Conservation (phyloP, 1,140 invertebrate genomes). For the Bombus superbus region DNA sequence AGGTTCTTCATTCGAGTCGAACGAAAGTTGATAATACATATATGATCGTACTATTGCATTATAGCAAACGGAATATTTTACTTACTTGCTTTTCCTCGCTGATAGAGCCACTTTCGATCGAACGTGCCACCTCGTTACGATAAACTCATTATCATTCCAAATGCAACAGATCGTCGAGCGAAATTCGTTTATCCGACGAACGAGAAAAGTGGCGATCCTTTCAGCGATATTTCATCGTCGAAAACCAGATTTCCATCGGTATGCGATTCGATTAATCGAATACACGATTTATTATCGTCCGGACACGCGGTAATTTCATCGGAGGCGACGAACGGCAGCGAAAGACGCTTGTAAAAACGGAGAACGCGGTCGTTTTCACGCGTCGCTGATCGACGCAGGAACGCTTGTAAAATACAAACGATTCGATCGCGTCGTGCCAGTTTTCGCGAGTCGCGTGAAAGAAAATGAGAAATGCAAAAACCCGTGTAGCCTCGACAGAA, state of each 20-base stretch:
- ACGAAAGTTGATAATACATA: not conserved
- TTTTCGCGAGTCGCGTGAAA: not conserved
- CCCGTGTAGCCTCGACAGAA: too few species aligned
- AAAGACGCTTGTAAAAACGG: not conserved
- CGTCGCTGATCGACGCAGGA: not conserved
- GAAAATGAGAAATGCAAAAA: too few species aligned
- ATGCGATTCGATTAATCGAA: not conserved
- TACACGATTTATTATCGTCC: not conserved
- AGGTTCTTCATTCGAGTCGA: not conserved
- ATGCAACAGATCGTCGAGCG: not conserved
- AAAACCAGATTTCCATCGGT: not conserved
- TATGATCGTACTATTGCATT: not conserved
- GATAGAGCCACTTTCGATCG: not conserved
- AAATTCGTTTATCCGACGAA: slow-evolving; percentile 2
- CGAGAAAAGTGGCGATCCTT: not conserved
- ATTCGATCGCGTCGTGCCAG: slow-evolving; percentile 1
- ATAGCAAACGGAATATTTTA: not conserved
- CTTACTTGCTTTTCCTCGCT: not conserved
- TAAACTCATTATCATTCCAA: not conserved
- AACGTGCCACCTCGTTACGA: not conserved
- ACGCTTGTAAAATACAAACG: not conserved
- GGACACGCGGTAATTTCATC: not conserved
- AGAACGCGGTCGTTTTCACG: slow-evolving; percentile 33
- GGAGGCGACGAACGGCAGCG: not conserved
- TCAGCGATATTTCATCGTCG: not conserved